These are phyloP conservation scores for Netelia melanura DNA, from an alignment of 2,888 invertebrate species.

Conservation along the genomic window DNA sequence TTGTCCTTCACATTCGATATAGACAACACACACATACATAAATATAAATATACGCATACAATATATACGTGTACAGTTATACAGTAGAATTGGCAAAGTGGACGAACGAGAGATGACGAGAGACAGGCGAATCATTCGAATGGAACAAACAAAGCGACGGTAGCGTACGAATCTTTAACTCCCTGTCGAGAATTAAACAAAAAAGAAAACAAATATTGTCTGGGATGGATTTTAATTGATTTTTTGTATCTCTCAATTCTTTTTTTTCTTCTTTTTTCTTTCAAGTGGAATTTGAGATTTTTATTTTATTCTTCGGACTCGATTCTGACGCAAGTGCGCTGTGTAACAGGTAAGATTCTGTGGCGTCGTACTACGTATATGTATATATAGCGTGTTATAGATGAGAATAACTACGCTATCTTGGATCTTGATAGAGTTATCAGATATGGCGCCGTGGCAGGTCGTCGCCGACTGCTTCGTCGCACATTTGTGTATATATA, in stretches of 20 bases:
- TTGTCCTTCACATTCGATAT: neutral
- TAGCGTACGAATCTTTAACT: too few relatives aligned
- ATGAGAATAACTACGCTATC: constrained; percentile 58
- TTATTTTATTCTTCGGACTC: too few relatives aligned
- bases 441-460: constrained; percentile 65
- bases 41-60: too few relatives aligned
- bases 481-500: constrained; percentile 14
- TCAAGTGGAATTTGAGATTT: too few relatives aligned
- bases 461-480: constrained; percentile 59
- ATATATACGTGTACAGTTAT: constrained; percentile 59
- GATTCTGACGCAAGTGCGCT: constrained; percentile 16
- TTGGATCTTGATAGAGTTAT: constrained; percentile 66
- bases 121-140: constrained; percentile 39
- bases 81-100: constrained; percentile 15
- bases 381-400: constrained; percentile 34
- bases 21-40: neutral
- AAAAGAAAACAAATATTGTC: too few relatives aligned
- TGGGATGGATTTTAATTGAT: too few relatives aligned
- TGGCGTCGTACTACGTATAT: constrained; percentile 31
- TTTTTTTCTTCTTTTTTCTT: too few relatives aligned
- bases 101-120: constrained; percentile 37
- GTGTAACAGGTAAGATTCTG: constrained; percentile 59
- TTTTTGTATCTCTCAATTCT: too few relatives aligned
- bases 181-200: too few relatives aligned
- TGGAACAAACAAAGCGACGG: constrained; percentile 24